Conservation (phyloP, 30 jellyfish, hydroid and myxozoan genomes). For the Aurelia sp. region DNA sequence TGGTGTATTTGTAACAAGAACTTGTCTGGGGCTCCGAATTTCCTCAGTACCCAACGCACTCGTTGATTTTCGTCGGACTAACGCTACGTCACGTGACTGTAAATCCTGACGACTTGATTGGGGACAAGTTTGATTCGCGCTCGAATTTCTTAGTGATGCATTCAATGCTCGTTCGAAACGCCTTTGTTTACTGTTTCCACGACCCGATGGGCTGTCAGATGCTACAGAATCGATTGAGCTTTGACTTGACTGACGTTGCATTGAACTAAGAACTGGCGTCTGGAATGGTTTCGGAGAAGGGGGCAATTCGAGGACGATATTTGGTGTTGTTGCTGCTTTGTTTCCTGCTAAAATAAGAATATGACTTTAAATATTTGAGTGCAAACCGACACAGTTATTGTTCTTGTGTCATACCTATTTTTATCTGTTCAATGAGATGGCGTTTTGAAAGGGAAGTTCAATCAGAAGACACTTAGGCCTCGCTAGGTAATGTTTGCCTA, state of each 20-base stretch:
- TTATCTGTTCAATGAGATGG: too few species aligned
- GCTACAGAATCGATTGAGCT: constrained; percentile 55
- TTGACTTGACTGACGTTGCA: constrained; percentile 55
- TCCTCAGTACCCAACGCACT: neutral
- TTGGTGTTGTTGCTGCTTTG: too few species aligned
- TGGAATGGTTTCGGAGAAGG: constrained; percentile 8
- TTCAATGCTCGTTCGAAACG: constrained; percentile 49
- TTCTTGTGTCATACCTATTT: too few species aligned
- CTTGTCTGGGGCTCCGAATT: too few species aligned
- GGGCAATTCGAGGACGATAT: too few species aligned
- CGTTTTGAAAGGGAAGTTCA: too few species aligned
- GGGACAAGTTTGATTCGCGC: neutral
- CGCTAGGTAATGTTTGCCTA: too few species aligned
- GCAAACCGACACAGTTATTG: too few species aligned
- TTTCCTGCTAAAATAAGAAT: too few species aligned
- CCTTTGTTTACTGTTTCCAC: constrained; percentile 35
- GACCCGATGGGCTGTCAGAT: constrained; percentile 59
- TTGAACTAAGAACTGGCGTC: neutral
- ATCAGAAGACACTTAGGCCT: too few species aligned
- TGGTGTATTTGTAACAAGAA: neutral
- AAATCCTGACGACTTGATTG: constrained; percentile 39
- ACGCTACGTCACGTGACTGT: constrained; percentile 16
- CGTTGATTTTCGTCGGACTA: constrained; percentile 14
- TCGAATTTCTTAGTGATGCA: constrained; percentile 17
- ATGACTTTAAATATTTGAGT: too few species aligned